Evolutionary conservation across 1,140 invertebrate genomes (phyloP), one percentile per base, ranked within the genome.

Genomic region (Drosophila pseudoobscura): DNA sequence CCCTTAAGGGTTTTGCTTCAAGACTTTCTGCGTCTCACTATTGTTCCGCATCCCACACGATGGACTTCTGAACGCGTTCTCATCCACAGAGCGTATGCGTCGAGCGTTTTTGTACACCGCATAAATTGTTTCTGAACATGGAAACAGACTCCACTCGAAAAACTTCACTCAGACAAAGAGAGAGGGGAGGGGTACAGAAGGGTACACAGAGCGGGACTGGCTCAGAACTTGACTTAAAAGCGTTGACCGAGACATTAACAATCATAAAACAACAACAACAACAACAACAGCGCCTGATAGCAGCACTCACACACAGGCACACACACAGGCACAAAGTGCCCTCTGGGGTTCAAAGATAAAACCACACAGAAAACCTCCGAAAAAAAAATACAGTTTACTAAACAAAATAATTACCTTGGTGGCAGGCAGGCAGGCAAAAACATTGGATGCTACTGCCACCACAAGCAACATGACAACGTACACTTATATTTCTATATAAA

Each of bases 211-310:
- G 39, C n/a, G 39, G 51, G 53, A 57, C 35, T 13, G 35, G 72
- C 73, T 68, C 71, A 88, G 83, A 88, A 88, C 79, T 88, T 79
- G 84, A 88, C 84, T 88, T 75, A 78, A 78, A 76, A 79, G 71
- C 84, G 75, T 73, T 88, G 84, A 89, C 83, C 84, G 83, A 88
- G 83, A 88, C 83, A 77, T 83, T 79, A 88, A 69, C 79, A 60
- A 78, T 61, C 50, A 85, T 70, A 44, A 80, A 39, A 1, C 35
- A 39, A 13, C 35, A 15, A 15, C 35, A 39, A 13, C 35, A 15
- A 15, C 15, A 39, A 39, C 35, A 39, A 39, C 31, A 35, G 3
- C 52, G 75, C 69, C 65, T 62, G 60, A 72, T 61, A 65, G 58
- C 54, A 69, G 64, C 71, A 69, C 59, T 62, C 59, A 50, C 64